Base-by-base conservation (phyloP, 2,888 invertebrate species). In the Lacanobia oleracea region DNA sequence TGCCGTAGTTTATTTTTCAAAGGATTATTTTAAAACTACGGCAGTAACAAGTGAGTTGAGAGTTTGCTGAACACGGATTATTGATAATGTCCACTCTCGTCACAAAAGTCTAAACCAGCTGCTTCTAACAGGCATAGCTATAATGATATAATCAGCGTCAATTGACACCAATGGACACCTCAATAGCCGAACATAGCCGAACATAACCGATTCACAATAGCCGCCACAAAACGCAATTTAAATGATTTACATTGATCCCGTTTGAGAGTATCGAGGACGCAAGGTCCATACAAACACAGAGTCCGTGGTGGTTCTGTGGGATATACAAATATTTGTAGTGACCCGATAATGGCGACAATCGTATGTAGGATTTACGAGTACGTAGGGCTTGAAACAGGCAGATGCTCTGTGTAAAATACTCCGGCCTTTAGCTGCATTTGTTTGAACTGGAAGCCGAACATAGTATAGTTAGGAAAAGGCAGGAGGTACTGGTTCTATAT, bases 181-280 rank as follows among this genome's bases (percentile, higher is more conserved):
- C 62, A 54, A 68, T 66, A 40, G 43, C 50, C 18, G n/a, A 53
- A 48, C 14, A 64, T 12, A 48, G 37, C 59, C 9, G n/a, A n/a
- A n/a, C n/a, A 54, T 43, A 27, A 51, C 45, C 50, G 21, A 56
- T 53, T 50, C 66, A 79, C 74, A 63, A 79, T 69, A 61, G 33
- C 33, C 21, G 12, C 7, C 23, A 68, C n/a, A 61, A 72, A 79
- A 63, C 53, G 45, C n/a, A 79, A 68, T 62, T 78, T 54, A 66
- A 61, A 66, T 51, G 21, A 66, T 63, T 63, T 69, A 63, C 21
- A 45, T 66, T 60, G 65, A 59, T 60, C 45, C 67, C n/a, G 54
- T 56, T 53, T 61, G 18, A 21, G 16, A 56, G 21, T 59, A 33
- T 50, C 48, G 66, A 10, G 56, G 45, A 8, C 9, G 48, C 33